Percentiles rank a stretch among this genome's conserved stretches.
Evolutionary conservation across 2,113 vertebrate genomes (phyloP).

Genomic region (Chiloscyllium plagiosum): DNA sequence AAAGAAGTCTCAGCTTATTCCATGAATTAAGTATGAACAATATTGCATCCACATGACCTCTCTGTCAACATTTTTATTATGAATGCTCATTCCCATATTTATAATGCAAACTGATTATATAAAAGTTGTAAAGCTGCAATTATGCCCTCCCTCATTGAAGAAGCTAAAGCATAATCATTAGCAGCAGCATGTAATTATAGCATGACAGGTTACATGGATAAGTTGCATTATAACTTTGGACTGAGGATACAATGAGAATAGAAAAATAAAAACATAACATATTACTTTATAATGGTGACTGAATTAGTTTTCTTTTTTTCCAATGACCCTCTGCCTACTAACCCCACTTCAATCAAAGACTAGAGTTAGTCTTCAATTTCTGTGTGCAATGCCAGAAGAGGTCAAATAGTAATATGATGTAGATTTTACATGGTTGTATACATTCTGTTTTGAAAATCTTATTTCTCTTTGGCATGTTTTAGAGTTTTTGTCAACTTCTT

Average conservation of each 20-base stretch:
- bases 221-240: background rate
- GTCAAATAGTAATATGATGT: background rate
- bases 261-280: background rate
- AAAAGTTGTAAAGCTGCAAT: background rate
- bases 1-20: background rate
- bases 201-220: background rate
- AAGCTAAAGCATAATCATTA: background rate
- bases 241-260: background rate
- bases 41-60: background rate
- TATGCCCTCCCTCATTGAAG: background rate
- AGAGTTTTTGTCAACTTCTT: background rate
- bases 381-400: background rate
- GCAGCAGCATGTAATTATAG: background rate
- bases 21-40: background rate
- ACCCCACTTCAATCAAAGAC: background rate
- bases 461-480: background rate
- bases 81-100: background rate
- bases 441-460: background rate
- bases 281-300: background rate
- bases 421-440: background rate
- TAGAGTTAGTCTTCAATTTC: background rate
- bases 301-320: background rate
- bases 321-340: background rate
- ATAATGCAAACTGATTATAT: background rate
- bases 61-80: background rate